Evolutionary conservation across 2,888 invertebrate genomes (phyloP).

Genomic region (Blomia tropicalis): DNA sequence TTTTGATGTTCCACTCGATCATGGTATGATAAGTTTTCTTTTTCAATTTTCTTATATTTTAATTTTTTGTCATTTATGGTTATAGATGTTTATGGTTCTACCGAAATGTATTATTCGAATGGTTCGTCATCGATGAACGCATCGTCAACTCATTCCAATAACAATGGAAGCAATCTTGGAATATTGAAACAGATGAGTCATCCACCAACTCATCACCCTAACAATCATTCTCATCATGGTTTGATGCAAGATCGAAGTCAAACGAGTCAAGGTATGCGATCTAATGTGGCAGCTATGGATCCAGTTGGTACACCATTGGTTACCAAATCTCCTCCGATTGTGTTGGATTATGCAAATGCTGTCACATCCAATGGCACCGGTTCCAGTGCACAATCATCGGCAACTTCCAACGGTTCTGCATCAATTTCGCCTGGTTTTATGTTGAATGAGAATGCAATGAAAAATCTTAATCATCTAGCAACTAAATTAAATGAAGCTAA

Average conservation of each 20-base stretch:
- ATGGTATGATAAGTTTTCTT: too few relatives aligned
- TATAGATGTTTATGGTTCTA: neutral
- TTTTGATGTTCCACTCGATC: too few relatives aligned
- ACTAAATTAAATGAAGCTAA: conserved; percentile 47
- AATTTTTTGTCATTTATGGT: neutral
- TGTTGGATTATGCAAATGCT: neutral
- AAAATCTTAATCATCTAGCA: conserved; percentile 66
- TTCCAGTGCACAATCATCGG: conserved; percentile 33
- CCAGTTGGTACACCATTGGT: neutral
- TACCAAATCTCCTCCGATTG: conserved; percentile 38
- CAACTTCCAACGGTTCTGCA: conserved; percentile 31
- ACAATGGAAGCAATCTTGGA: neutral
- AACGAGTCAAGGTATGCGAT: neutral
- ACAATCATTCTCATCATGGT: conserved; percentile 4
- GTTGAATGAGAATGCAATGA: conserved; percentile 44
- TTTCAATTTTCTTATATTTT: too few relatives aligned
- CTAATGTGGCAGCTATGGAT: neutral
- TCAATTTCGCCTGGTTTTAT: too few relatives aligned
- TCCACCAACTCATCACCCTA: neutral
- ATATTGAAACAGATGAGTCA: conserved; percentile 3
- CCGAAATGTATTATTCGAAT: neutral
- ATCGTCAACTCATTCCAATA: neutral
- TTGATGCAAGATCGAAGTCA: too few relatives aligned
- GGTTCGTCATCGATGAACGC: too few relatives aligned
- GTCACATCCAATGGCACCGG: conserved; percentile 25